A percentile compares a stretch with the other conserved stretches of the same genome.
phyloP scores from a whole-genome alignment of 1,140 invertebrate genomes.

The Ceratitis capitata region DNA sequence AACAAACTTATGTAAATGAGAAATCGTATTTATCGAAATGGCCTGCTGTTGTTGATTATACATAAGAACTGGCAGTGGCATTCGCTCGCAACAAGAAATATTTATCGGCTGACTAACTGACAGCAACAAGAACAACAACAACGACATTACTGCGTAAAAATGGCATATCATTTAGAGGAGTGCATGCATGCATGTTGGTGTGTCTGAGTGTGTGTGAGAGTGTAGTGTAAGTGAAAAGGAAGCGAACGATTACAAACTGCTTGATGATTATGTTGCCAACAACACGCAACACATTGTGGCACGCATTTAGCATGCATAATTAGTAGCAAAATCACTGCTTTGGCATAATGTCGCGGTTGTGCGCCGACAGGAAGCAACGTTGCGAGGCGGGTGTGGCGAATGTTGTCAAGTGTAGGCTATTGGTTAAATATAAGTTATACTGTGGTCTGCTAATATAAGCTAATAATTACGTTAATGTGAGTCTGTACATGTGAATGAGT shows the following conservation, averaged over 20 bases:
- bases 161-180: not conserved
- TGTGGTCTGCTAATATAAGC: not conserved
- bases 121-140: too few species aligned
- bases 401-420: not conserved
- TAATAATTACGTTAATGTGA: not conserved
- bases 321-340: not conserved
- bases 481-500: not conserved
- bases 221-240: not conserved
- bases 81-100: slow-evolving; percentile 10
- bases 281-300: not conserved
- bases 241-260: not conserved
- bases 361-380: too few species aligned
- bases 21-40: not conserved
- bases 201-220: not conserved
- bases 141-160: too few species aligned
- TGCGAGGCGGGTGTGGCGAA: too few species aligned
- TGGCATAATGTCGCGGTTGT: not conserved
- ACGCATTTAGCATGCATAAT: slow-evolving; percentile 19
- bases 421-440: not conserved
- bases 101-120: not conserved
- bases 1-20: not conserved
- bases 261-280: not conserved
- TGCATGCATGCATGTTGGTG: not conserved
- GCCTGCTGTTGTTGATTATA: not conserved
- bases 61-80: not conserved